Conservation (phyloP, 2,888 invertebrate genomes). For the Agrochola macilenta region DNA sequence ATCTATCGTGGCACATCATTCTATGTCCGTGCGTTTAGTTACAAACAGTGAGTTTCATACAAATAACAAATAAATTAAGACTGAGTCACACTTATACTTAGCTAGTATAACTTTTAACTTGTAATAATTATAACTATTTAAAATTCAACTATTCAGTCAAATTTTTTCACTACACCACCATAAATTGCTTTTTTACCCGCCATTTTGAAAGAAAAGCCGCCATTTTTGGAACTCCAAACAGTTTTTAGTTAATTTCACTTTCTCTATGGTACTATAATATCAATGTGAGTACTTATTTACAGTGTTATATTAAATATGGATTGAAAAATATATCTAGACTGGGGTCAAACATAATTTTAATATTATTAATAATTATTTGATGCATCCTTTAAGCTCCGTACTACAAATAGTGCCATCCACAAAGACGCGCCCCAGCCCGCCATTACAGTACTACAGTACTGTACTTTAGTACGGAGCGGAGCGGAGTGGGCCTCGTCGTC, state of each 20-base stretch:
- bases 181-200: slow-evolving; percentile 42
- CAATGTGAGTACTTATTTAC: slow-evolving; percentile 48
- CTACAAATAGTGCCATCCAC: too few relatives aligned
- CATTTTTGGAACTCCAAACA: slow-evolving; percentile 17
- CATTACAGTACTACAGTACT: too few relatives aligned
- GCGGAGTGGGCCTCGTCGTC: too few relatives aligned
- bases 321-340: slow-evolving; percentile 55
- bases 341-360: slow-evolving; percentile 29
- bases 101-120: slow-evolving; percentile 14
- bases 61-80: slow-evolving; percentile 46
- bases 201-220: slow-evolving; percentile 39
- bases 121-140: slow-evolving; percentile 46
- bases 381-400: background rate
- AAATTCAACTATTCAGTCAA: slow-evolving; percentile 71
- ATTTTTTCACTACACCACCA: slow-evolving; percentile 48
- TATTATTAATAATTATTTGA: background rate
- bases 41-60: slow-evolving; percentile 53
- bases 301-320: slow-evolving; percentile 34
- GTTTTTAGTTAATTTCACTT: slow-evolving; percentile 17
- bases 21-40: slow-evolving; percentile 27
- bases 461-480: too few relatives aligned
- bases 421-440: too few relatives aligned
- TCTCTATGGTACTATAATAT: slow-evolving; percentile 31
- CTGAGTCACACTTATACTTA: slow-evolving; percentile 45
- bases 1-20: slow-evolving; percentile 27